phyloP scores from a whole-genome alignment of 2,113 vertebrate genomes.

The Cyprinodon brontotheroides region DNA sequence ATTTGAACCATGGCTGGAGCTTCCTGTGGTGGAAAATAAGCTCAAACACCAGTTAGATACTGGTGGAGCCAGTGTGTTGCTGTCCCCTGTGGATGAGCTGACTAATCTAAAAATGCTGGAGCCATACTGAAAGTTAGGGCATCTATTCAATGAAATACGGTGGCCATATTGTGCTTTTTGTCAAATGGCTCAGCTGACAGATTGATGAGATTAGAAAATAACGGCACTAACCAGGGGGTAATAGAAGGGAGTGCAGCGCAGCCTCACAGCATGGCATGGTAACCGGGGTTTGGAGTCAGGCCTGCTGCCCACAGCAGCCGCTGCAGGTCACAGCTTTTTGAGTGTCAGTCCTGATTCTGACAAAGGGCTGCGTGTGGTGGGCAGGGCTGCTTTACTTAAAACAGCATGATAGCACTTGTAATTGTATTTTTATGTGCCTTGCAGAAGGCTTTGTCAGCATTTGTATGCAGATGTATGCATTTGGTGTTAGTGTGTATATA shows the following conservation, averaged over 20 bases:
- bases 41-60: too few relatives aligned
- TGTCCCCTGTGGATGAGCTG: constrained; percentile 75
- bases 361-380: constrained; percentile 86
- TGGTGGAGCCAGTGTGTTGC: too few relatives aligned
- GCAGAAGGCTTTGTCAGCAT: constrained; percentile 59
- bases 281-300: constrained; percentile 75
- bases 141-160: constrained; percentile 76
- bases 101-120: constrained; percentile 84
- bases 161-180: constrained; percentile 89
- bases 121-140: constrained; percentile 85
- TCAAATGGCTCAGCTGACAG: constrained; percentile 91
- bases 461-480: constrained; percentile 61
- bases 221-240: constrained; percentile 71
- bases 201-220: constrained; percentile 96
- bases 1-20: too few relatives aligned
- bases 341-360: constrained; percentile 84
- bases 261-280: constrained; percentile 69
- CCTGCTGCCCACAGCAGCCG: constrained; percentile 84
- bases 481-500: constrained; percentile 24
- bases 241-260: constrained; percentile 55
- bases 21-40: too few relatives aligned
- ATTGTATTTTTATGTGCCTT: constrained; percentile 68
- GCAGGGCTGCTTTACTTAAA: constrained; percentile 80
- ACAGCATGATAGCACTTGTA: constrained; percentile 71
- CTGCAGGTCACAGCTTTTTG: constrained; percentile 88